A percentile compares a stretch with the other conserved stretches of the same genome.
Conservation (phyloP, 2,113 vertebrate species). For the Grantiella picta region DNA sequence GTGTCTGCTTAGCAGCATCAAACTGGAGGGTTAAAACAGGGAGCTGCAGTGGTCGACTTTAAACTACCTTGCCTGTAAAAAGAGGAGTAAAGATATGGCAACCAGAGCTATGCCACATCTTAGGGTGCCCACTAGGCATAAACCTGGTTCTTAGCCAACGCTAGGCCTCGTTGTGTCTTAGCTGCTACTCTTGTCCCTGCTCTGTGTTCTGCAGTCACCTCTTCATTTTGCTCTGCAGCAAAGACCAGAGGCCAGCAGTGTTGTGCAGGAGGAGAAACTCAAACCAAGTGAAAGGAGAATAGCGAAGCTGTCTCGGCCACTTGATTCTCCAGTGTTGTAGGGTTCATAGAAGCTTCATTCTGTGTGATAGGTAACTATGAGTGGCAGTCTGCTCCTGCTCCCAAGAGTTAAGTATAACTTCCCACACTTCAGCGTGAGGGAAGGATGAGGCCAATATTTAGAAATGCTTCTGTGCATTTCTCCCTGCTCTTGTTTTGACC, state of each 20-base stretch:
- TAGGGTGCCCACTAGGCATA: background rate
- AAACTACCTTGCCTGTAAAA: background rate
- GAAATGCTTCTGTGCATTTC: background rate
- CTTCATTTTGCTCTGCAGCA: background rate
- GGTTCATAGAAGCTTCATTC: background rate
- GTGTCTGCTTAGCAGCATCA: background rate
- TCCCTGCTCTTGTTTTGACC: background rate
- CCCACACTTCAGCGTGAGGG: background rate
- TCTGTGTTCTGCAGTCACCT: background rate
- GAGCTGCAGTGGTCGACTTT: background rate
- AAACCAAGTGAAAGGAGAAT: background rate
- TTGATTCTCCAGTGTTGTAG: background rate
- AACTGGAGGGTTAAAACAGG: background rate
- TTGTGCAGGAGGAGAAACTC: background rate
- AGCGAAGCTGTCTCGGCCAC: background rate
- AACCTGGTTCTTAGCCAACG: background rate
- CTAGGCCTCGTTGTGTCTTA: background rate
- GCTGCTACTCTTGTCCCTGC: background rate
- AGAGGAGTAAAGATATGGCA: background rate
- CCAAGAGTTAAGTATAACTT: background rate
- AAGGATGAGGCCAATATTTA: background rate
- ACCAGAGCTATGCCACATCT: background rate
- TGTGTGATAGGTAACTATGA: background rate
- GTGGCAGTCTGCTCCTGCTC: background rate
- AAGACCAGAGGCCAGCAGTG: background rate